Evolutionary conservation across 2,888 invertebrate species (phyloP), one percentile per base, ranked within the genome.

Genomic region (Tricholauxania praeusta): DNA sequence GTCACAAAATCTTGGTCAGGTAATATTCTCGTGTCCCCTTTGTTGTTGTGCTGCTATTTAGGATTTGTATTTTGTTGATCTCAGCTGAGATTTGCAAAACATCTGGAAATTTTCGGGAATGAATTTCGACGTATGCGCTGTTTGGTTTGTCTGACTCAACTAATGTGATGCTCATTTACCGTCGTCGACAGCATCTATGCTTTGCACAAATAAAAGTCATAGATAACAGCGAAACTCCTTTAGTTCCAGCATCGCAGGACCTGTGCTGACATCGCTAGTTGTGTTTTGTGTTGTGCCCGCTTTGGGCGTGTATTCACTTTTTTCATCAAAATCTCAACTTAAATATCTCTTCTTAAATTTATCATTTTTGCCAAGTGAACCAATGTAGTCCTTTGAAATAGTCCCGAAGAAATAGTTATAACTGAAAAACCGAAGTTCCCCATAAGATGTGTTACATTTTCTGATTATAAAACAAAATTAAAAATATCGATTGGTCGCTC

Each of bases 171-270:
- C 39, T 39, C 39, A 39, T 10, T 10, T 39, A 1, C 39, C 39
- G 10, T 39, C 39, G 39, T 39, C 39, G 39, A 10, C 28, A 28
- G 28, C 28, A 66, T 55, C 66, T 55, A 68, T 47, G 15, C n/a
- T 48, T 57, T 67, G 55, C 57, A 39, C 49, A 60, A 53, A 63
- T 32, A 59, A 65, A 71, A 65, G 32, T 17, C 32, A 55, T 19
- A 64, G 68, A 57, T 52, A 47, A 22, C 48, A 66, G 51, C 39
- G 55, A 51, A 63, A 59, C 64, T 68, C 47, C 53, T 76, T 75
- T 71, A 74, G 74, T 76, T 75, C 70, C 74, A 78, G 77, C 77
- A 76, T 79, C 78, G 62, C 70, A 74, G 71, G 66, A 71, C 72
- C 74, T 73, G 75, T 63, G 75, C 75, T 74, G 72, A 53, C 74